Evolutionary conservation across 2,888 invertebrate species (phyloP).

Genomic region (Omphaloscelis lunosa): DNA sequence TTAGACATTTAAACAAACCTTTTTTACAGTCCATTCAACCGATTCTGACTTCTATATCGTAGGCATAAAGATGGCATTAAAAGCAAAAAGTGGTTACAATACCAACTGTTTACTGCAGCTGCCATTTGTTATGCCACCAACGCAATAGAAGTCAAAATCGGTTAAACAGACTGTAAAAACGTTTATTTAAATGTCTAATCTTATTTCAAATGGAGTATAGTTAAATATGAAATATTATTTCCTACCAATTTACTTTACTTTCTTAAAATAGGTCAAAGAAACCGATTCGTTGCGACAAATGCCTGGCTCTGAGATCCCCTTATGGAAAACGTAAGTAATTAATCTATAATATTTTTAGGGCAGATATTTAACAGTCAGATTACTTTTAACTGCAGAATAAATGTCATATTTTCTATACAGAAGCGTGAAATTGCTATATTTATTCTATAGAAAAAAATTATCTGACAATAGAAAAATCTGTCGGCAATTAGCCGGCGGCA

Average conservation of each 20-base stretch:
- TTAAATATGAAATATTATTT: not conserved
- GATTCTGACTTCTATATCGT: no score
- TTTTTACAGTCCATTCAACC: no score
- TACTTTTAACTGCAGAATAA: not conserved
- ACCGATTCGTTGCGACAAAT: conserved; percentile 71
- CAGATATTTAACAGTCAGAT: not conserved
- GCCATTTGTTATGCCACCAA: no score
- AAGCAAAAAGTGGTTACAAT: no score
- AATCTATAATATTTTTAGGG: not conserved
- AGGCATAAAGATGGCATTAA: no score
- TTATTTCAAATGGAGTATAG: no score
- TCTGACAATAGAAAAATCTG: not conserved
- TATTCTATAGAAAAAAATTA: not conserved
- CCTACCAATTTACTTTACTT: not conserved
- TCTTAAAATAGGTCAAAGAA: conserved; percentile 78
- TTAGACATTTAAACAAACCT: no score
- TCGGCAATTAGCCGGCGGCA: no score
- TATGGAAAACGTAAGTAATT: conserved; percentile 74
- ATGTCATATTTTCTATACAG: not conserved
- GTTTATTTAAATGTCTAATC: no score
- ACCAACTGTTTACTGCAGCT: no score
- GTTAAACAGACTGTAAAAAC: no score
- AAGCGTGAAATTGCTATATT: not conserved
- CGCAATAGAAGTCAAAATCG: no score
- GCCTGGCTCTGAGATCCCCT: conserved; percentile 58